Evolutionary conservation across 2,797 vertebrate species (phyloP).

Genomic region (Allobates femoralis): DNA sequence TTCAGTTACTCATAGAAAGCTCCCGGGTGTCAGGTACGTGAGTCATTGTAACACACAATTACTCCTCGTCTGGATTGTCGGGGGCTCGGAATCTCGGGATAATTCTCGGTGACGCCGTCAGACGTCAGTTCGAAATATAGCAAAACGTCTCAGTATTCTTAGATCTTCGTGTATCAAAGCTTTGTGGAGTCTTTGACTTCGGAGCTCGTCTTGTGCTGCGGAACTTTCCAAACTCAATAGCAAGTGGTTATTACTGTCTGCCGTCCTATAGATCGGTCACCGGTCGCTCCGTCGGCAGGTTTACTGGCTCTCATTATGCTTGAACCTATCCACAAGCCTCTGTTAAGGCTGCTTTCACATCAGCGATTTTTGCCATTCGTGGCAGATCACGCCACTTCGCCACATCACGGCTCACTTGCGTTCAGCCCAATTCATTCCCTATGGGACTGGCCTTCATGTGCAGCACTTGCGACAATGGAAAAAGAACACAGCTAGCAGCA

Average conservation of each 20-base stretch:
- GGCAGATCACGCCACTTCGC: no score
- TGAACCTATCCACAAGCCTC: background rate
- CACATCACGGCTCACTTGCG: no score
- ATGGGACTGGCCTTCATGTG: no score
- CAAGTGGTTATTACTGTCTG: background rate
- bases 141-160: background rate
- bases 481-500: no score
- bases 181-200: background rate
- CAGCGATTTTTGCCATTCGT: no score
- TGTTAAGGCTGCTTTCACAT: no score
- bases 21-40: background rate
- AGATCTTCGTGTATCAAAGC: background rate
- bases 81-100: background rate
- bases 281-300: background rate
- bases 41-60: slow-evolving; percentile 7
- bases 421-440: no score
- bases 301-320: background rate
- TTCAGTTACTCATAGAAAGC: background rate
- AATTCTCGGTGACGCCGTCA: background rate
- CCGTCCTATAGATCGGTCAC: background rate
- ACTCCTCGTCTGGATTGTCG: background rate
- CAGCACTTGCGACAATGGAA: no score
- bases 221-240: background rate
- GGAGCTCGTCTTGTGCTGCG: no score
- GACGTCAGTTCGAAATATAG: background rate